A percentile compares a stretch with the other conserved stretches of the same genome.
Conservation (phyloP, 2,888 invertebrate genomes). For the Blera fallax region DNA sequence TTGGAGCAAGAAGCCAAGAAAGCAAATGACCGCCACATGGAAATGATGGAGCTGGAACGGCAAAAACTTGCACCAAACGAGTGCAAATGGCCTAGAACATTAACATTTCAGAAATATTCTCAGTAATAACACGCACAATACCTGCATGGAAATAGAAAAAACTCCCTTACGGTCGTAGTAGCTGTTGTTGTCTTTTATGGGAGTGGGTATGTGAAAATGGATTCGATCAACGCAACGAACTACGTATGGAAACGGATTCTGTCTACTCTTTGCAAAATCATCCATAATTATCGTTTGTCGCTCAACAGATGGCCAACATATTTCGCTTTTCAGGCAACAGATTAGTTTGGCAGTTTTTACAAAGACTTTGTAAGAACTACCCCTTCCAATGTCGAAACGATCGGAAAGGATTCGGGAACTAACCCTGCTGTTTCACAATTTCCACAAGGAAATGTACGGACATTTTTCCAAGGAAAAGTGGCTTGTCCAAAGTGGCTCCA, state of each 20-base stretch:
- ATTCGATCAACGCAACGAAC: neutral
- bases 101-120: too few species aligned
- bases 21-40: too few species aligned
- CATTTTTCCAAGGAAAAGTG: neutral
- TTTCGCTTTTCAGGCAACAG: neutral
- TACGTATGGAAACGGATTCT: neutral
- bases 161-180: too few species aligned
- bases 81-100: too few species aligned
- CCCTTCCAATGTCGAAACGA: constrained; percentile 9
- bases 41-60: too few species aligned
- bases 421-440: neutral
- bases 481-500: neutral
- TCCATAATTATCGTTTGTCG: neutral
- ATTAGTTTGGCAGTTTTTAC: neutral
- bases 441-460: constrained; percentile 2
- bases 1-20: too few species aligned
- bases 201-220: neutral
- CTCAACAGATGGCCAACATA: neutral
- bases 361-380: neutral
- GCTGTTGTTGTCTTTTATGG: too few species aligned
- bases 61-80: too few species aligned
- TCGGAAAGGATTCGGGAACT: constrained; percentile 6
- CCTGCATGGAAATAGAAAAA: too few species aligned
- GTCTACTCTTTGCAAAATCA: neutral
- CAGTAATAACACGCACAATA: too few species aligned